Evolutionary conservation across 1,140 invertebrate species (phyloP).

Genomic region (Reticulitermes speratus): DNA sequence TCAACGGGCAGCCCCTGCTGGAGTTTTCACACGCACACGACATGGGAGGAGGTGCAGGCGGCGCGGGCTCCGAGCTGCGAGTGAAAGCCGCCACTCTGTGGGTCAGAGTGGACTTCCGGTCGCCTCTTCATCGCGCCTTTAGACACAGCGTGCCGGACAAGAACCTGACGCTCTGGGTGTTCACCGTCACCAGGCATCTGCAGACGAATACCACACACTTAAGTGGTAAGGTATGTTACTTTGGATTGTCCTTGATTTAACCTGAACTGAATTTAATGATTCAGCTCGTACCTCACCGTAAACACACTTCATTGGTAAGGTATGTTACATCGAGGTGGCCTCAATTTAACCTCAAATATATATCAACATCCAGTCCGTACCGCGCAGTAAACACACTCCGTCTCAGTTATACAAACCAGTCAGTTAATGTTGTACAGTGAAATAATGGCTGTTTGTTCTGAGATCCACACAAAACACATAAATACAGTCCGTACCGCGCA

Average conservation of each 20-base stretch:
- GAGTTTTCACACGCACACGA: constrained; percentile 73
- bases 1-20: constrained; percentile 80
- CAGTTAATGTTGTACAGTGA: no score
- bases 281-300: no score
- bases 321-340: no score
- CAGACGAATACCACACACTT: constrained; percentile 56
- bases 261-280: no score
- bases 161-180: constrained; percentile 66
- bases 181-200: constrained; percentile 53
- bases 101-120: constrained; percentile 66
- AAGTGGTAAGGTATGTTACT: constrained; percentile 55
- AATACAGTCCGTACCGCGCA: no score
- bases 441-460: no score
- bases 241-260: neutral
- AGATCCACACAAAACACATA: no score
- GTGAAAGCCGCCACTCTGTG: constrained; percentile 74
- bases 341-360: no score
- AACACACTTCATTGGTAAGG: no score
- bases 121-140: constrained; percentile 40
- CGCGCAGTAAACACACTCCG: no score
- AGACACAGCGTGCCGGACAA: constrained; percentile 42
- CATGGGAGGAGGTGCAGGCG: constrained; percentile 45
- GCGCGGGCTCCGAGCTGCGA: constrained; percentile 53
- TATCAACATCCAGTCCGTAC: no score
- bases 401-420: no score